Base-by-base conservation (phyloP, 2,113 vertebrate species). In the Myrmophylax atrothorax region DNA sequence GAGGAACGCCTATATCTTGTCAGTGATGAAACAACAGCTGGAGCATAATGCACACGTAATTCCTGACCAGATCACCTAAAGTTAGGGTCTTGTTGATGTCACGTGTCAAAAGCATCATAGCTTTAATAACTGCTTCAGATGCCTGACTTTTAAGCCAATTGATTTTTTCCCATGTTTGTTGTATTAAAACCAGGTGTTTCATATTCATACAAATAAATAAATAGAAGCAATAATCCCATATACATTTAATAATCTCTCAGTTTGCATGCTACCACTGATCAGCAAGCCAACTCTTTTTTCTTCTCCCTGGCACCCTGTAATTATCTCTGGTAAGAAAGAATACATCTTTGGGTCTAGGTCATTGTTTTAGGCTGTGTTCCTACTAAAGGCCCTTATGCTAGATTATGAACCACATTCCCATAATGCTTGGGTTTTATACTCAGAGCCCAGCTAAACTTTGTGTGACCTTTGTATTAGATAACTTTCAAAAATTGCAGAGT, bases 381-480 rank as follows among this genome's bases (percentile, higher is more conserved):
- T 78, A 47, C 42, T 89, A 92, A 91, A 90, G 76, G 89, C 86
- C 28, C 38, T 92, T 81, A 47, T 72, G 24, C 76, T 72, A 70
- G 92, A 68, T 84, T 92, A 87, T 92, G 89, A 84, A 33, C 68
- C 33, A 59, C 29, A 7, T 87, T 87, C 93, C 89, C 83, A 72
- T 63, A 77, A 70, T 84, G 44, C 86, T 92, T 84, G 33, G 33
- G 23, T 93, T 88, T 55, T 92, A 14, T 50, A 38, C 59, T 80
- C 64, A 28, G 18, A 80, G 26, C 12, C 44, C 50, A 67, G 38
- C 52, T 75, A 42, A 95, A 90, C 52, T 66, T 1, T 72, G 14
- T 63, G 52, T 81, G 93, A 91, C 86, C 89, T 93, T 90, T 95
- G 73, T 24, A 75, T 94, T 90, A 90, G 60, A 87, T 72, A 92